Evolutionary conservation across 2,888 invertebrate species (phyloP), one percentile per base, ranked within the genome.

Genomic region (Agrilus biguttatus): DNA sequence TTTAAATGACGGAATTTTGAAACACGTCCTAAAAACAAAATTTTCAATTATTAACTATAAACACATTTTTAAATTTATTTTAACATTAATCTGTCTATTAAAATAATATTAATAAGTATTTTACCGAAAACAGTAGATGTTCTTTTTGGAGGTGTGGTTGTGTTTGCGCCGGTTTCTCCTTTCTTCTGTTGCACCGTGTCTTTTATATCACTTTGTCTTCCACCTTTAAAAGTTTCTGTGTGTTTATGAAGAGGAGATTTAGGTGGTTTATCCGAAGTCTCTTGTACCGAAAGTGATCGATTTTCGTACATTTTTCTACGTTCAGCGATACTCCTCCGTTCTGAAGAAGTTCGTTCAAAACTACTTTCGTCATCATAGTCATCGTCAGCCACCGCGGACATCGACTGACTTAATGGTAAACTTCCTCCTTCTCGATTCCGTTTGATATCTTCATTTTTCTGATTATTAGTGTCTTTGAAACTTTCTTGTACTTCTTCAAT

Each of bases 1-100:
- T 91, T 91, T 55, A 95, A 65, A 60, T 93, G 92, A 1, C 92
- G 79, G 66, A 90, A 95, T 64, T 95, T 95, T 0, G 92, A 90
- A 33, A 87, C 89, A 55, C 83, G 79, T 40, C 80, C 82, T 81
- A 53, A 21, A 56, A 55, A 51, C 46, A 51, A 41, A 39, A 46
- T 3, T 8, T 21, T 33, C 5, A 14, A 21, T 5, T 14, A 8
- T 8, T 13, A 40, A n/a, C 13, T 43, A 5, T 28, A 43, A 39
- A 33, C 28, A 8, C n/a, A 12, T 35, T 7, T 13, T 4, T 34
- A 33, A 14, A 36, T 36, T 41, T 33, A 3, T 14, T 40, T n/a
- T 17, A 17, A 17, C 4, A 17, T 4, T 4, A 17, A 17, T 17
- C 17, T 17, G 17, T 17, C 17, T 17, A 17, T 17, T 17, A 2